Evolutionary conservation across 2,797 vertebrate species (phyloP).

Genomic region (Okamejei kenojei): DNA sequence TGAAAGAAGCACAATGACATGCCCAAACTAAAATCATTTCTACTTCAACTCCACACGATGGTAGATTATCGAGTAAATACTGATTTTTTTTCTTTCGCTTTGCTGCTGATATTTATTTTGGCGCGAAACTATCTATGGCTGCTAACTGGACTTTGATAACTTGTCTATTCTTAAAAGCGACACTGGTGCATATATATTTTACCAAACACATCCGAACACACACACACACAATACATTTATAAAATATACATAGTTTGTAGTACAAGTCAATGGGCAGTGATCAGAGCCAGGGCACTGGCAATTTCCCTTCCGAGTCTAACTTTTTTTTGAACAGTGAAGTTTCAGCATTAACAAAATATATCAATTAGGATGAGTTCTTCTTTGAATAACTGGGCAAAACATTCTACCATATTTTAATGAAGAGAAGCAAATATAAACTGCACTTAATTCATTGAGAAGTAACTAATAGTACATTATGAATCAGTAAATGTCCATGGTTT

Average conservation of each 20-base stretch:
- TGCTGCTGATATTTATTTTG: not conserved
- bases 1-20: not conserved
- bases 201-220: not conserved
- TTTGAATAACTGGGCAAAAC: not conserved
- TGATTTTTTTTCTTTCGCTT: not conserved
- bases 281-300: not conserved
- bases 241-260: not conserved
- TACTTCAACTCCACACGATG: not conserved
- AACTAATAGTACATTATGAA: not conserved
- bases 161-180: slow-evolving; percentile 9
- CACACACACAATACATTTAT: not conserved
- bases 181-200: not conserved
- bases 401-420: not conserved
- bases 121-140: not conserved
- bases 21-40: not conserved
- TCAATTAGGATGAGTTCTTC: not conserved
- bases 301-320: not conserved
- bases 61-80: not conserved
- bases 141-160: not conserved
- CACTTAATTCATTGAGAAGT: not conserved
- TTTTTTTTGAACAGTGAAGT: not conserved
- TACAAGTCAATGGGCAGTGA: not conserved
- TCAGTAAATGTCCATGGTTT: not conserved
- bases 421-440: not conserved
- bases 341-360: not conserved